A percentile compares a stretch with the other conserved stretches of the same genome.
Conservation (phyloP, 2,888 invertebrate species). For the Arge pagana region DNA sequence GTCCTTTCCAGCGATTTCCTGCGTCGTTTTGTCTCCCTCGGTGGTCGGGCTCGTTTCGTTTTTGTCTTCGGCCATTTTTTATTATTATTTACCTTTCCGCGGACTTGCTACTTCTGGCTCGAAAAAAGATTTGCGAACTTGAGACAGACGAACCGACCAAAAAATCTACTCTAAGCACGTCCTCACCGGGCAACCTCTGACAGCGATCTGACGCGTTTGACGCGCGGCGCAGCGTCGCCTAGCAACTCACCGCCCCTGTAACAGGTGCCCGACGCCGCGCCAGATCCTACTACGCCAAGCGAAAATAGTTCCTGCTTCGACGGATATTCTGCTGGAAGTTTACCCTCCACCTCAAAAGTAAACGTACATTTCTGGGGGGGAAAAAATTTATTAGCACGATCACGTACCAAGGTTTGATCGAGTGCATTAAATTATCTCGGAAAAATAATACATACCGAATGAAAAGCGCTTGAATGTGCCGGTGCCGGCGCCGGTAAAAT, state of each 20-base stretch:
- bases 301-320: conserved; percentile 21
- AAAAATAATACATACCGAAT: too few species aligned
- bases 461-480: too few species aligned
- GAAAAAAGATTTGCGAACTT: not conserved
- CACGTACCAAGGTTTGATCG: too few species aligned
- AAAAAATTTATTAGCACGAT: too few species aligned
- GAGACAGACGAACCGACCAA: conserved; percentile 13
- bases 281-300: conserved; percentile 12
- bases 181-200: conserved; percentile 44
- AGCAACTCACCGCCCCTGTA: conserved; percentile 23
- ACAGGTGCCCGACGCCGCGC: conserved; percentile 20
- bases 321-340: too few species aligned
- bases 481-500: too few species aligned
- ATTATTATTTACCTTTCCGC: conserved; percentile 1
- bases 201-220: conserved; percentile 54
- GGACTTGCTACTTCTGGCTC: not conserved
- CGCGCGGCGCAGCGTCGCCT: conserved; percentile 33
- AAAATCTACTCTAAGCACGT: conserved; percentile 28
- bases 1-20: conserved; percentile 51
- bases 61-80: conserved; percentile 55
- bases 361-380: too few species aligned
- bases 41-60: conserved; percentile 56
- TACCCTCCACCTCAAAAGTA: too few species aligned
- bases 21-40: conserved; percentile 62
- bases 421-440: too few species aligned